phyloP scores from a whole-genome alignment of 1,140 invertebrate genomes.

The Mercenaria mercenaria region DNA sequence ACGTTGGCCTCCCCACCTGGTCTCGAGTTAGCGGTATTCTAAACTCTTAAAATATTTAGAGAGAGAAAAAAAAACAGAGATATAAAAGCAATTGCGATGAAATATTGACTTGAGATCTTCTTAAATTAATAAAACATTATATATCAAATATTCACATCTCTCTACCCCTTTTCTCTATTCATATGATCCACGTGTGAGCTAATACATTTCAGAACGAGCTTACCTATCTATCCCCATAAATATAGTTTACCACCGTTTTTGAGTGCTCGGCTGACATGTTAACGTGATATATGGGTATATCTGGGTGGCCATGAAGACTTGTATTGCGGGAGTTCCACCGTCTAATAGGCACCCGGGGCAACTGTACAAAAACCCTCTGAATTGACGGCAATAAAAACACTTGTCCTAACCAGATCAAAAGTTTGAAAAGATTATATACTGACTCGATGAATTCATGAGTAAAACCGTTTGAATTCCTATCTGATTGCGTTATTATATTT shows the following conservation, averaged over 20 bases:
- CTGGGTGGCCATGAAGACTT: constrained; percentile 51
- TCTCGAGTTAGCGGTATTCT: background rate
- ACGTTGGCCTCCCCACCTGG: background rate
- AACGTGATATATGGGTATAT: constrained; percentile 56
- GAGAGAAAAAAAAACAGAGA: background rate
- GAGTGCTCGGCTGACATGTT: constrained; percentile 49
- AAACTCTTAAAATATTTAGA: background rate
- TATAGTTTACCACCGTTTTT: constrained; percentile 56
- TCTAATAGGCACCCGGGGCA: constrained; percentile 48
- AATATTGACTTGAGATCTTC: constrained; percentile 40
- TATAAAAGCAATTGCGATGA: constrained; percentile 47
- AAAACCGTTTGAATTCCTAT: constrained; percentile 34
- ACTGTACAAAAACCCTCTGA: constrained; percentile 44
- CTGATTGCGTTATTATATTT: background rate
- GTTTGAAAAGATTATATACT: constrained; percentile 28
- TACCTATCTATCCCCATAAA: constrained; percentile 66
- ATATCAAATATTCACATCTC: constrained; percentile 51
- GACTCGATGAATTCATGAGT: constrained; percentile 7
- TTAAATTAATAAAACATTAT: constrained; percentile 60
- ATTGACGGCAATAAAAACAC: constrained; percentile 64
- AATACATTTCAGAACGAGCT: background rate
- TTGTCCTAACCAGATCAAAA: constrained; percentile 62
- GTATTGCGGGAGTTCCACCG: constrained; percentile 16
- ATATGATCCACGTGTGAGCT: constrained; percentile 47
- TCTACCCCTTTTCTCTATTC: constrained; percentile 15